Evolutionary conservation across 2,888 invertebrate genomes (phyloP).

Genomic region (Cyclophora punctaria): DNA sequence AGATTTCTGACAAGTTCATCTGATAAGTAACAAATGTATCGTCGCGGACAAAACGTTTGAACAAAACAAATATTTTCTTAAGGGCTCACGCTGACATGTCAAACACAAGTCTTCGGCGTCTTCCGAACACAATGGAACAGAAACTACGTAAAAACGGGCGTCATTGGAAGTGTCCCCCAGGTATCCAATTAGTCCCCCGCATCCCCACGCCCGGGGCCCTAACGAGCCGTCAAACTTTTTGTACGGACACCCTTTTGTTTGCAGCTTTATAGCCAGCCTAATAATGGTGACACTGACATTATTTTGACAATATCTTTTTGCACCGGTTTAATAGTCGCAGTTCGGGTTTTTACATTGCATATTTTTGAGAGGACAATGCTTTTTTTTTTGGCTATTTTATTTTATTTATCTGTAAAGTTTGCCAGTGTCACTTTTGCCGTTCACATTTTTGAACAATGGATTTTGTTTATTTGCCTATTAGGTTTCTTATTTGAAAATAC

Average conservation of each 20-base stretch:
- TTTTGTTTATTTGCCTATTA: no score
- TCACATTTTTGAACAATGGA: no score
- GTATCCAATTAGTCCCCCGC: constrained; percentile 54
- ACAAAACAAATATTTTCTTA: constrained; percentile 4
- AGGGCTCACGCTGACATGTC: constrained; percentile 13
- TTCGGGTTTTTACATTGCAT: not conserved
- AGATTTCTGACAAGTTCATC: no score
- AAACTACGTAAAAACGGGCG: constrained; percentile 11
- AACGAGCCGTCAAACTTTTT: constrained; percentile 68
- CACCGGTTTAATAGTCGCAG: not conserved
- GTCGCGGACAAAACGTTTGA: constrained; percentile 6
- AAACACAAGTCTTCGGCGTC: constrained; percentile 13
- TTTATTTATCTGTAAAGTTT: no score
- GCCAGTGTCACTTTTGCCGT: no score
- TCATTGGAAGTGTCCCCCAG: constrained; percentile 31
- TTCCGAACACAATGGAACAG: constrained; percentile 11
- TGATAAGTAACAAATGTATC: not conserved
- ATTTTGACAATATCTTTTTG: constrained; percentile 7
- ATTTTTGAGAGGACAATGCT: no score
- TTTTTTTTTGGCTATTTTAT: no score
- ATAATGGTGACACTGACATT: constrained; percentile 21
- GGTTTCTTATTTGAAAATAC: no score
- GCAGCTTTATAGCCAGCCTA: constrained; percentile 18
- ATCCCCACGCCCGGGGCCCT: constrained; percentile 24
- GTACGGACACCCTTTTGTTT: constrained; percentile 45